Conservation (phyloP, 1,140 invertebrate genomes). For the Grapholita molesta region DNA sequence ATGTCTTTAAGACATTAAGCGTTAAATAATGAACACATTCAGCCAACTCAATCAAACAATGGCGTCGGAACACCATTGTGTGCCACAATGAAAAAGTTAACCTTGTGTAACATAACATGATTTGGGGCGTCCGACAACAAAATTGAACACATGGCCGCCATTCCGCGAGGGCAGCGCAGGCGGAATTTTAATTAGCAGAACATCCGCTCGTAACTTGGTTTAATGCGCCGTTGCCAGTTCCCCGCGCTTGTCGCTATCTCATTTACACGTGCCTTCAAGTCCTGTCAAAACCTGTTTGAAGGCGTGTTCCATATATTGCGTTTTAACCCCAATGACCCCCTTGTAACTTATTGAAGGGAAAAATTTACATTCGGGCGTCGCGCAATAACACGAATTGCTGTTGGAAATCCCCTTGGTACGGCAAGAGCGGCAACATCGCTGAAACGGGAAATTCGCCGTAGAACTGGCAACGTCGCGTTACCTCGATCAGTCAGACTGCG, state of each 20-base stretch:
- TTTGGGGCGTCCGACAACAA: constrained; percentile 66
- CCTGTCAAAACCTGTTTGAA: constrained; percentile 27
- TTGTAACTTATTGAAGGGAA: constrained; percentile 18
- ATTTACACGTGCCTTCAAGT: constrained; percentile 36
- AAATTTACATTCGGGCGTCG: constrained; percentile 15
- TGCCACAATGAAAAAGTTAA: constrained; percentile 61
- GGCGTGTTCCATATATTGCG: constrained; percentile 5
- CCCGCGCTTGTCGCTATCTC: constrained; percentile 45
- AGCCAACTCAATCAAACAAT: constrained; percentile 34
- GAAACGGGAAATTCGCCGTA: constrained; percentile 61
- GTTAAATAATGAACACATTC: constrained; percentile 40
- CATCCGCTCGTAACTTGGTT: constrained; percentile 73
- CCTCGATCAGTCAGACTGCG: constrained; percentile 60
- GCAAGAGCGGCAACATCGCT: constrained; percentile 53
- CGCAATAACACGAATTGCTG: constrained; percentile 39
- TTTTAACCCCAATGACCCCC: constrained; percentile 11
- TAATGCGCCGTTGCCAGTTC: constrained; percentile 66
- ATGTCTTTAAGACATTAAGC: constrained; percentile 47
- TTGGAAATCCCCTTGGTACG: constrained; percentile 44
- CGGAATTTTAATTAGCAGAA: constrained; percentile 78
- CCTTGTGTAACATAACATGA: constrained; percentile 75
- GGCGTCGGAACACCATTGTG: constrained; percentile 48
- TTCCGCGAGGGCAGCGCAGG: constrained; percentile 76
- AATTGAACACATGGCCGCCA: constrained; percentile 74
- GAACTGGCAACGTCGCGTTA: constrained; percentile 67